A percentile compares a stretch with the other conserved stretches of the same genome.
phyloP scores from a whole-genome alignment of 2,888 invertebrate genomes.

The Chymomyza procnemis region DNA sequence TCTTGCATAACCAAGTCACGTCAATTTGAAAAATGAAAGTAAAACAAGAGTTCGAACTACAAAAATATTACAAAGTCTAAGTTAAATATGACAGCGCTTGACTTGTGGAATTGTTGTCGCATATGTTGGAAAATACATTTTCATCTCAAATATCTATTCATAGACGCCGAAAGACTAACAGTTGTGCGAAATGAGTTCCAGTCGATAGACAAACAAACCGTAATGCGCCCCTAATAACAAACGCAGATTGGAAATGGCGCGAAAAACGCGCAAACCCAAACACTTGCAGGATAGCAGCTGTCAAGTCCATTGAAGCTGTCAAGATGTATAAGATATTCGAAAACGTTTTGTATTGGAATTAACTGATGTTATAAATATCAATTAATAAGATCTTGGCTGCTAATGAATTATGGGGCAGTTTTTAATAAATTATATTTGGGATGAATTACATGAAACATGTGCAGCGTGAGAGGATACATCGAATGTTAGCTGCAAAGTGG shows the following conservation, averaged over 20 bases:
- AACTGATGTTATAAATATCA: neutral
- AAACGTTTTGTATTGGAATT: neutral
- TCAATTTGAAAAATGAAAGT: neutral
- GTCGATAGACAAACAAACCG: conserved; percentile 4
- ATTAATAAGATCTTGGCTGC: conserved; percentile 6
- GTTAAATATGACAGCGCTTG: too few relatives aligned
- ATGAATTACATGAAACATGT: conserved; percentile 3
- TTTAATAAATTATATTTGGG: conserved; percentile 36
- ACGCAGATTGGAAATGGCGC: conserved; percentile 12
- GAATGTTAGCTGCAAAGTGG: neutral
- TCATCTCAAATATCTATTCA: conserved; percentile 46
- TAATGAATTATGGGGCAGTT: conserved; percentile 59
- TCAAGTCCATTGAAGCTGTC: conserved; percentile 9
- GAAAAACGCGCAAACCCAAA: neutral
- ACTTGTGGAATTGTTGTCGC: neutral
- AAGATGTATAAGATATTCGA: neutral
- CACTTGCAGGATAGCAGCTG: conserved; percentile 48
- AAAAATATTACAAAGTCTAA: neutral
- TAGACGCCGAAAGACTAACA: conserved; percentile 32
- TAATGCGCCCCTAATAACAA: conserved; percentile 35
- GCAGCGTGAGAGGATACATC: conserved; percentile 11
- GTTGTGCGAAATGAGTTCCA: conserved; percentile 33
- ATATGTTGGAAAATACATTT: conserved; percentile 39
- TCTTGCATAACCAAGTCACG: neutral
- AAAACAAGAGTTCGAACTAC: neutral